Conservation (phyloP, 2,888 invertebrate species). For the Vanessa cardui region DNA sequence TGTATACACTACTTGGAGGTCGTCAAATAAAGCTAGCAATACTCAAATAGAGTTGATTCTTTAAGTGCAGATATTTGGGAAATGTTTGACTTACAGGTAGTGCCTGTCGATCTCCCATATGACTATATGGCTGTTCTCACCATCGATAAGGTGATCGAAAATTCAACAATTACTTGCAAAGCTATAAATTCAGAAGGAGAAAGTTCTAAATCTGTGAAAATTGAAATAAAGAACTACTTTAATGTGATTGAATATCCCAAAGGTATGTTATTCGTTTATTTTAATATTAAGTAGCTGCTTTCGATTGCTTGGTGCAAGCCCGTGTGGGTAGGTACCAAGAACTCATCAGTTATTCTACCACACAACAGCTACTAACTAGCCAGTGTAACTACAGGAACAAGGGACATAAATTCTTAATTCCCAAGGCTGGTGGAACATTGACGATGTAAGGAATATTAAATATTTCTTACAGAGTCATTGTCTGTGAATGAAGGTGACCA, state of each 20-base stretch:
- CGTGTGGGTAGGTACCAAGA: too few species aligned
- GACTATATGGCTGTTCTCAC: conserved; percentile 13
- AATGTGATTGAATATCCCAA: conserved; percentile 12
- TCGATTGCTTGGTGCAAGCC: too few species aligned
- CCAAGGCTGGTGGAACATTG: too few species aligned
- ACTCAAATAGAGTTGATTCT: background rate
- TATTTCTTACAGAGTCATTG: too few species aligned
- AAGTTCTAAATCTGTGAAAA: conserved; percentile 2
- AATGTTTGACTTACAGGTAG: conserved; percentile 8
- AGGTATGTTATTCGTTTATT: conserved; percentile 8
- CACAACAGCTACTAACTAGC: too few species aligned
- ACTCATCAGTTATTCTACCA: too few species aligned
- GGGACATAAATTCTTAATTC: too few species aligned
- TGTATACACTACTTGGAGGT: too few species aligned
- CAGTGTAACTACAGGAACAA: too few species aligned
- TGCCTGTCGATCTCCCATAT: conserved; percentile 4
- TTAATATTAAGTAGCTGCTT: background rate
- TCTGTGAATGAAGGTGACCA: too few species aligned
- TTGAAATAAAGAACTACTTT: conserved; percentile 1
- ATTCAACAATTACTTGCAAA: conserved; percentile 17
- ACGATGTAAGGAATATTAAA: too few species aligned
- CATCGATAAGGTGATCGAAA: conserved; percentile 15
- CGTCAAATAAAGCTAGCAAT: too few species aligned
- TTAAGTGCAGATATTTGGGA: background rate
- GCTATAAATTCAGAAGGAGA: conserved; percentile 15